Base-by-base conservation (phyloP, 2,888 invertebrate genomes). In the Drosophila tripunctata region DNA sequence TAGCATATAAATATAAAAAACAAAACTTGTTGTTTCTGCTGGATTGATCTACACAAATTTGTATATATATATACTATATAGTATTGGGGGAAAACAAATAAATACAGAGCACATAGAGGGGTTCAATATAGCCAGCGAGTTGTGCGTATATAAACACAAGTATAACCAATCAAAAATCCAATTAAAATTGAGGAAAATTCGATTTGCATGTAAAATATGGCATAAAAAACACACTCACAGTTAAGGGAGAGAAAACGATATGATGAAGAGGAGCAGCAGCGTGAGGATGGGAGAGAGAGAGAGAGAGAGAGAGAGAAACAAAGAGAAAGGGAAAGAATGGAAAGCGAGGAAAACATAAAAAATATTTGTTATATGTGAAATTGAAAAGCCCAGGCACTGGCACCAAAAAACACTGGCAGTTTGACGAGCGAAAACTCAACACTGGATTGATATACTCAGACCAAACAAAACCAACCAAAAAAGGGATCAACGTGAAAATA, bases 121-220 rank as follows among this genome's bases (percentile, higher is more conserved):
- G 38, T 43, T 52, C 54, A 31, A 50, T 51, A 45, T 51, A 52
- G 47, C 19, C 47, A 52, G 67, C 40, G 67, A 63, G 81, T 58
- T 78, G 80, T 80, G 83, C 72, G 82, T 87, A 87, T 76, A 84
- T 87, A 87, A 84, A 84, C 83, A 84, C 83, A 84, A 84, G 83
- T 84, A 83, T 86, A 89, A 90, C 88, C 90, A 89, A 89, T 89
- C 89, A 89, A 89, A 89, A 89, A 89, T 90, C 89, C 89, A 89
- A 89, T 89, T 89, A 89, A 89, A 89, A 89, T 90, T 90, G 90
- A 87, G 89, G 82, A 88, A 89, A 90, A 90, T 90, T 90, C 90
- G 90, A 90, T 89, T 89, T 90, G 88, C 89, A 89, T 89, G 90
- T 89, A 89, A 90, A 89, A 90, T 88, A 89, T 88, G 84, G 84